These are phyloP conservation scores for Tricholaema leucomelas DNA, from an alignment of 2,113 vertebrate genomes.

Conservation along the genomic window DNA sequence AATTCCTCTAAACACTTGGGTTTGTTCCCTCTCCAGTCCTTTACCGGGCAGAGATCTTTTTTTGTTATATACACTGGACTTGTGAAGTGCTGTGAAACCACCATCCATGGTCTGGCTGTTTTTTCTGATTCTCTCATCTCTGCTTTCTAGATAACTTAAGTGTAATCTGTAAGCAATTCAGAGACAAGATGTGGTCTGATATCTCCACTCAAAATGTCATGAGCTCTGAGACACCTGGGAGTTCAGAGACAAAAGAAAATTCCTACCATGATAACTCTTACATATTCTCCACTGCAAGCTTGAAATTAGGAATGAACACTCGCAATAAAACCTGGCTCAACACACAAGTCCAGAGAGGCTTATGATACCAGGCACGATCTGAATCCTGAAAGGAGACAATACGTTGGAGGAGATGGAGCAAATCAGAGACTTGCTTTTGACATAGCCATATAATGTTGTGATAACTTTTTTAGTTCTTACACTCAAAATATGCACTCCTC, in stretches of 20 bases:
- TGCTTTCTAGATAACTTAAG: neutral
- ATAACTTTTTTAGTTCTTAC: neutral
- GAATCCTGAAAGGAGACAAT: neutral
- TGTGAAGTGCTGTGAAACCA: neutral
- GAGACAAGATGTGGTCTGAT: neutral
- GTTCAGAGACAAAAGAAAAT: neutral
- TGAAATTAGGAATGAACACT: neutral
- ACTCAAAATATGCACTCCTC: neutral
- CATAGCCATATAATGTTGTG: rapidly evolving
- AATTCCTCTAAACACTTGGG: neutral
- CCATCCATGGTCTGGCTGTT: neutral
- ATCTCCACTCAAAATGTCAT: neutral
- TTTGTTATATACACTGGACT: neutral
- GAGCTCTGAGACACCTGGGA: neutral
- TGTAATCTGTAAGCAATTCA: neutral
- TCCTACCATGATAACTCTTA: neutral
- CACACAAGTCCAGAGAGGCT: neutral
- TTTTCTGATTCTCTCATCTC: neutral
- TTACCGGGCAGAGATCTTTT: neutral
- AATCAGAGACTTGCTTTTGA: neutral
- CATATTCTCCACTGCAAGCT: neutral
- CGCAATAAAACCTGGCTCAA: neutral
- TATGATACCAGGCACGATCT: neutral
- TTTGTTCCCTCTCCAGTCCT: neutral
- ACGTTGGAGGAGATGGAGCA: neutral